Evolutionary conservation across 1,140 invertebrate genomes (phyloP).

Genomic region (Xylocopa sonorina): DNA sequence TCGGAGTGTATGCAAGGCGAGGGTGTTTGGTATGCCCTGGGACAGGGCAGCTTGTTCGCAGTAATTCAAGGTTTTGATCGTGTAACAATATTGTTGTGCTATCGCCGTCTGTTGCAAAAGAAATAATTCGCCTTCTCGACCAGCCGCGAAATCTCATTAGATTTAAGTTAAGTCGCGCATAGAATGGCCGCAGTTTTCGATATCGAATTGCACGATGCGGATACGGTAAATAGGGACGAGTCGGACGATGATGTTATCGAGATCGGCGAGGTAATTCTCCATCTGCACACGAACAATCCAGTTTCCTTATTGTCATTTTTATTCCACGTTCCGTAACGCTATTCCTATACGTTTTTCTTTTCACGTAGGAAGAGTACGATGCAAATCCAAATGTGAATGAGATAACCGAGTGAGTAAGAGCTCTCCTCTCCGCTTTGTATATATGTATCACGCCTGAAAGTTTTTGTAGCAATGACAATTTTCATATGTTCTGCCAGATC

Average conservation of each 20-base stretch:
- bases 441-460: constrained; percentile 5
- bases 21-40: constrained; percentile 47
- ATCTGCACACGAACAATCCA: constrained; percentile 11
- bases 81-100: constrained; percentile 54
- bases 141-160: neutral
- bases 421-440: neutral
- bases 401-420: constrained; percentile 88
- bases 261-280: constrained; percentile 87
- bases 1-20: constrained; percentile 23
- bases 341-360: constrained; percentile 65
- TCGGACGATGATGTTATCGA: constrained; percentile 93
- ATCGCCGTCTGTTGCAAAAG: constrained; percentile 15
- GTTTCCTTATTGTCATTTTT: constrained; percentile 23
- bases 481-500: constrained; percentile 82
- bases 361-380: constrained; percentile 87
- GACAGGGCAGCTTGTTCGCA: constrained; percentile 47
- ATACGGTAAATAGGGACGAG: constrained; percentile 84
- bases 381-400: constrained; percentile 88
- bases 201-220: constrained; percentile 91
- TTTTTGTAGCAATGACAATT: constrained; percentile 17
- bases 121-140: constrained; percentile 12
- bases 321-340: constrained; percentile 37
- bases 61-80: constrained; percentile 51
- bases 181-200: constrained; percentile 92
- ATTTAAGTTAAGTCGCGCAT: constrained; percentile 47